Percentiles rank a stretch among this genome's conserved stretches.
These are phyloP conservation scores for Uromys caudimaculatus DNA, from an alignment of 2,797 vertebrate species.

Conservation along the genomic window DNA sequence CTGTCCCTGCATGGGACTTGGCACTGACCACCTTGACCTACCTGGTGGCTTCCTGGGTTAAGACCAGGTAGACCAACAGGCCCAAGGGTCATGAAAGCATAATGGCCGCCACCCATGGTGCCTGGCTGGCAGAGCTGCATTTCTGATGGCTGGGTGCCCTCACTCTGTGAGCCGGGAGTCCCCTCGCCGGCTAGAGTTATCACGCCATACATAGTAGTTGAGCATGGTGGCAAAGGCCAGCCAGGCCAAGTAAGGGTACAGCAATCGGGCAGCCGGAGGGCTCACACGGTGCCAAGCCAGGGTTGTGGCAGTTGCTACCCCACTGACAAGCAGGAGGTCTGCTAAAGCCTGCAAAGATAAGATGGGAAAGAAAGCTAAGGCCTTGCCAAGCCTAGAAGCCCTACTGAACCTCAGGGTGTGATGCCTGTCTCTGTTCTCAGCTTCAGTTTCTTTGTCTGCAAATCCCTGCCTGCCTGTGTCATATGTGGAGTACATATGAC, in stretches of 20 bases:
- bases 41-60: not conserved
- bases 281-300: constrained; percentile 87
- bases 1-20: accelerated
- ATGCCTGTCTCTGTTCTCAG: not conserved
- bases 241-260: constrained; percentile 90
- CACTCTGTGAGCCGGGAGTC: constrained; percentile 64
- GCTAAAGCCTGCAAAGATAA: constrained; percentile 84
- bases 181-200: constrained; percentile 79
- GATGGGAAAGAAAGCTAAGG: not conserved
- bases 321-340: constrained; percentile 83
- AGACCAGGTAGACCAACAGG: not conserved
- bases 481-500: accelerated
- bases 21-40: not conserved
- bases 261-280: constrained; percentile 86
- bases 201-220: constrained; percentile 88
- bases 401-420: not conserved
- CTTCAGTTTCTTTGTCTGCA: not conserved
- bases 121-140: not conserved
- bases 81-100: accelerated
- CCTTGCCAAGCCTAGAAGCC: not conserved
- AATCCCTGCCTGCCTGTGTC: not conserved
- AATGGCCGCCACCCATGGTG: not conserved
- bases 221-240: constrained; percentile 85
- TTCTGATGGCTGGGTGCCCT: accelerated
- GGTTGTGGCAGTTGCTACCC: constrained; percentile 83